These are phyloP conservation scores for Antidorcas marsupialis DNA, from an alignment of 2,113 vertebrate species.

Conservation along the genomic window DNA sequence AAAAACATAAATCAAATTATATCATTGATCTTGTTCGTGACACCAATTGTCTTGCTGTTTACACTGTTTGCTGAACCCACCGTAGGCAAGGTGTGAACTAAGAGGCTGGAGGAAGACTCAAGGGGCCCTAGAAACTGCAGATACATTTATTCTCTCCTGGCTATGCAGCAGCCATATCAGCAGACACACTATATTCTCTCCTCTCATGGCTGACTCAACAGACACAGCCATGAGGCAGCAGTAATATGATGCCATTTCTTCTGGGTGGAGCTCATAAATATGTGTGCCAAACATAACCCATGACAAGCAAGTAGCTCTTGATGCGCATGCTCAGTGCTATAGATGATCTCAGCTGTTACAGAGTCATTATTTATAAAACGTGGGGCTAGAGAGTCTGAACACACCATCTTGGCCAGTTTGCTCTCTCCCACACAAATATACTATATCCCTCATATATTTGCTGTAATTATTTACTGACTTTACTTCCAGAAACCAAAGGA, in stretches of 20 bases:
- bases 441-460: background rate
- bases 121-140: background rate
- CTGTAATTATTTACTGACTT: background rate
- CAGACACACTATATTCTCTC: background rate
- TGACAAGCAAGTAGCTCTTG: background rate
- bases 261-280: background rate
- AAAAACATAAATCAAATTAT: background rate
- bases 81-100: background rate
- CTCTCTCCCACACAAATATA: background rate
- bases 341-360: background rate
- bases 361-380: background rate
- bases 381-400: background rate
- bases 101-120: background rate
- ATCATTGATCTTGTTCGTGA: background rate
- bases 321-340: rapidly evolving
- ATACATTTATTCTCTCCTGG: background rate
- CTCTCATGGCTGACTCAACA: background rate
- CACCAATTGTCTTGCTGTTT: background rate
- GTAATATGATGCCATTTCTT: background rate
- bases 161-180: background rate
- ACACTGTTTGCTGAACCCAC: background rate
- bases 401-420: background rate
- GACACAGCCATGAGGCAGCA: background rate
- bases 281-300: background rate
- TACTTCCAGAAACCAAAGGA: background rate